A percentile compares a stretch with the other conserved stretches of the same genome.
Conservation (phyloP, 1,140 invertebrate species). For the Colletes latitarsis region DNA sequence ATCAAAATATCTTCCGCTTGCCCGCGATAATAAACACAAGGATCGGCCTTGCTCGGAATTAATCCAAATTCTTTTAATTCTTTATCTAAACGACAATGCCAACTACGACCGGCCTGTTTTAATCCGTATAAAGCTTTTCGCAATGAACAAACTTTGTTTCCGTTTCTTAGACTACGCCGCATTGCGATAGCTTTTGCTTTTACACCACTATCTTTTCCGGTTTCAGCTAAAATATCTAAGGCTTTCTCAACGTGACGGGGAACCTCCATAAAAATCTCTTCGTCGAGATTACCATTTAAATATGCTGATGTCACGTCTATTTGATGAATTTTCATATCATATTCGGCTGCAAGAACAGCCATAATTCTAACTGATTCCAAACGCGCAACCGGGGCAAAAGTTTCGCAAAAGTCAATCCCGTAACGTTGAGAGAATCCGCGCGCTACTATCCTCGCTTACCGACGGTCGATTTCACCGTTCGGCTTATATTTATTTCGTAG, state of each 20-base stretch:
- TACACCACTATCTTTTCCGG: not conserved
- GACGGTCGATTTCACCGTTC: not conserved
- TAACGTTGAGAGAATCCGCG: not conserved
- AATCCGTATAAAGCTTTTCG: not conserved
- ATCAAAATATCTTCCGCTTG: constrained; percentile 18
- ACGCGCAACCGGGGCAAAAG: not conserved
- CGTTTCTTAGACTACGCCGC: no score
- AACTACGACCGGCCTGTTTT: not conserved
- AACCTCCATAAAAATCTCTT: constrained; percentile 16
- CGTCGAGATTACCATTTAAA: constrained; percentile 8
- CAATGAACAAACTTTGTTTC: not conserved
- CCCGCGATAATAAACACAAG: constrained; percentile 2
- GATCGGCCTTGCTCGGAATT: not conserved
- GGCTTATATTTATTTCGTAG: not conserved
- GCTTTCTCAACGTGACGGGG: not conserved
- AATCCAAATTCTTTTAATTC: not conserved
- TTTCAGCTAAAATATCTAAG: not conserved
- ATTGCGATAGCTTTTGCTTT: no score
- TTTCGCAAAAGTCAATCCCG: constrained; percentile 1
- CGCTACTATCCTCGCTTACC: constrained; percentile 21
- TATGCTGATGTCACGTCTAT: constrained; percentile 22
- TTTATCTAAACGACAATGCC: not conserved
- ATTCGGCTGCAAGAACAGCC: not conserved
- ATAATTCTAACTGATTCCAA: not conserved
- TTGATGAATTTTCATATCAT: constrained; percentile 12